A percentile compares a stretch with the other conserved stretches of the same genome.
These are phyloP conservation scores for Murina feae DNA, from an alignment of 2,113 vertebrate genomes.

Conservation along the genomic window DNA sequence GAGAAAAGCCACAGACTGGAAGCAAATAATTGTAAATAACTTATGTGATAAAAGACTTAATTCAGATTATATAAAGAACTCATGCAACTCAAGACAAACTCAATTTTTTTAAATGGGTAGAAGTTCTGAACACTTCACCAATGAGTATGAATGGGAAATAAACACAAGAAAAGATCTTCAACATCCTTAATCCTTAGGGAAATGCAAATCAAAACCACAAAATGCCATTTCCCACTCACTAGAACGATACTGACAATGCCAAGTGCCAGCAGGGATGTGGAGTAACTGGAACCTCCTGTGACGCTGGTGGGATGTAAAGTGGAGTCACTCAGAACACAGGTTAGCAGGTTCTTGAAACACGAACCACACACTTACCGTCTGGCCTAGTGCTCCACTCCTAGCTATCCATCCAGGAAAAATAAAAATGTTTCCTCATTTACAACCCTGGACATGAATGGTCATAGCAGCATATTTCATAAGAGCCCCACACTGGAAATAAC, in stretches of 20 bases:
- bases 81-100: not conserved
- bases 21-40: slow-evolving; percentile 14
- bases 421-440: not conserved
- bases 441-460: not conserved
- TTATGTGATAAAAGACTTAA: not conserved
- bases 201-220: slow-evolving; percentile 3
- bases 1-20: not conserved
- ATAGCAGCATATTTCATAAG: not conserved
- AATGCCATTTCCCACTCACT: not conserved
- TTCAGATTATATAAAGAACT: slow-evolving; percentile 20
- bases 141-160: not conserved
- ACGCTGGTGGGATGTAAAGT: not conserved
- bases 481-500: slow-evolving; percentile 20
- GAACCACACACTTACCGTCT: not conserved
- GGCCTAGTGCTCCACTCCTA: not conserved
- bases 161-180: not conserved
- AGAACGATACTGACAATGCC: not conserved
- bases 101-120: not conserved
- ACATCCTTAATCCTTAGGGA: not conserved
- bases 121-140: not conserved
- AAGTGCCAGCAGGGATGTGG: not conserved
- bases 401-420: not conserved
- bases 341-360: slow-evolving; percentile 10
- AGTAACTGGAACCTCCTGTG: not conserved
- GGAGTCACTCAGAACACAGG: not conserved